A percentile compares a stretch with the other conserved stretches of the same genome.
Evolutionary conservation across 2,888 invertebrate genomes (phyloP).

Genomic region (Caradrina clavipalpis): DNA sequence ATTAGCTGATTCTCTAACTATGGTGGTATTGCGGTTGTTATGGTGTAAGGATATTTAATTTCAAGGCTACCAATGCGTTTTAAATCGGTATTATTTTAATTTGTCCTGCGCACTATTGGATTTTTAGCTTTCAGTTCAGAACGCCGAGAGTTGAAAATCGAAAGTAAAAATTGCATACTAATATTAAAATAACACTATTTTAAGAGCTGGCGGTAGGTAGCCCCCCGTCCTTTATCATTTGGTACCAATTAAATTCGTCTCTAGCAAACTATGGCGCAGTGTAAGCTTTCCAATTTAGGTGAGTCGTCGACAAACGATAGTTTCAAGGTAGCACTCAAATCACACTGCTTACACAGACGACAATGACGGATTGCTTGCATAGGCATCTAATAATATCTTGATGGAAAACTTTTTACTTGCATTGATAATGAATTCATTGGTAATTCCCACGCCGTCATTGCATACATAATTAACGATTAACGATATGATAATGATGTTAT

Average conservation of each 20-base stretch:
- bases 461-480: neutral
- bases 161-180: too few species aligned
- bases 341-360: slow-evolving; percentile 40
- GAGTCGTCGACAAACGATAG: neutral
- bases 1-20: too few species aligned
- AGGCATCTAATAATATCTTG: neutral
- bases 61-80: too few species aligned
- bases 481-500: neutral
- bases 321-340: slow-evolving; percentile 33
- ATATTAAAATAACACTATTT: too few species aligned
- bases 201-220: too few species aligned
- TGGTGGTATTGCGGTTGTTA: too few species aligned
- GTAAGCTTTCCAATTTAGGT: slow-evolving; percentile 9
- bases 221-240: too few species aligned
- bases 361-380: slow-evolving; percentile 51
- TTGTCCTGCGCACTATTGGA: too few species aligned
- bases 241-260: neutral
- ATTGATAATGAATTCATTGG: slow-evolving; percentile 22
- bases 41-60: too few species aligned
- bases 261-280: neutral
- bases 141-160: too few species aligned
- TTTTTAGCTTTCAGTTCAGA: too few species aligned
- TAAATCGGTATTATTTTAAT: too few species aligned
- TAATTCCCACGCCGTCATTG: neutral
- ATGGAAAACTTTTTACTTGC: slow-evolving; percentile 39